phyloP scores from a whole-genome alignment of 2,888 invertebrate genomes.

The Embidobia sp. region DNA sequence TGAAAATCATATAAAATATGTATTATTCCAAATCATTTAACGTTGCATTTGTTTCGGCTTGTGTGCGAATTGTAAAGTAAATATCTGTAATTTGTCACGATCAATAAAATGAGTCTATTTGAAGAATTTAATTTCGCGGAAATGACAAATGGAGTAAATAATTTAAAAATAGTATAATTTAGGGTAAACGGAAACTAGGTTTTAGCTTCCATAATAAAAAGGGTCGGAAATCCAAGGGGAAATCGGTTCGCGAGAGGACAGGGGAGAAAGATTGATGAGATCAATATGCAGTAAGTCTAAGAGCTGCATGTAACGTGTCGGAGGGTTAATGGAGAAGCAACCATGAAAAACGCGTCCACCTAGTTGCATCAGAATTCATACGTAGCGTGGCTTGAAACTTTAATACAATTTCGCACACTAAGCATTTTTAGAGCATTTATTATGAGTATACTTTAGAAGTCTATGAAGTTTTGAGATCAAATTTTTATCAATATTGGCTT shows the following conservation, averaged over 20 bases:
- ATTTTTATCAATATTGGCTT: conserved; percentile 41
- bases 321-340: conserved; percentile 76
- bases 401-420: conserved; percentile 58
- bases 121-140: background rate
- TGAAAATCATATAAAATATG: too few species aligned
- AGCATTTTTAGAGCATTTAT: conserved; percentile 60
- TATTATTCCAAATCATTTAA: too few species aligned
- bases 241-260: conserved; percentile 68
- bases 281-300: conserved; percentile 81
- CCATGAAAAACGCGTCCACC: conserved; percentile 67
- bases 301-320: conserved; percentile 73
- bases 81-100: background rate
- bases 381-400: conserved; percentile 58
- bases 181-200: conserved; percentile 56
- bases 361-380: conserved; percentile 67
- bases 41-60: too few species aligned
- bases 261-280: conserved; percentile 77
- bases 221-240: conserved; percentile 63
- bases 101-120: background rate
- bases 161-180: conserved; percentile 45
- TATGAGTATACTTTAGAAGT: conserved; percentile 48
- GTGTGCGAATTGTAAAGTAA: too few species aligned
- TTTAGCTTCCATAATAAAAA: conserved; percentile 72
- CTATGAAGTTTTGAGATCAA: conserved; percentile 49
- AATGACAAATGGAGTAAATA: conserved; percentile 21